phyloP scores from a whole-genome alignment of 2,797 vertebrate genomes.

The Atherinosoma microstoma region DNA sequence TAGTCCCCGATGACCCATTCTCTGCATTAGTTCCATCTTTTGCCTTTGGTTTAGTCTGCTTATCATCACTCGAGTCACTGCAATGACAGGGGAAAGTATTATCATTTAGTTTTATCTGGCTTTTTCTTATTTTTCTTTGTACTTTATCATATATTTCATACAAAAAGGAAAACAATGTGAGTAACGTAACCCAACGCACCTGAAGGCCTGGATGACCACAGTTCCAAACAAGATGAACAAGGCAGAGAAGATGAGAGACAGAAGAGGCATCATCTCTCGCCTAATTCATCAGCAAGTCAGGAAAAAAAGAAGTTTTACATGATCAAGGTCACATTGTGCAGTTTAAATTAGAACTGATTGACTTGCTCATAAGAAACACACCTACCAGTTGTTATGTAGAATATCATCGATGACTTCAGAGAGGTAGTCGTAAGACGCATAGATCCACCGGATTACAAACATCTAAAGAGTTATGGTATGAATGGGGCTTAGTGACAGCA shows the following conservation, averaged over 20 bases:
- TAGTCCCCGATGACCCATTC: conserved; percentile 78
- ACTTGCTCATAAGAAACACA: not conserved
- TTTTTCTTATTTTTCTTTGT: not conserved
- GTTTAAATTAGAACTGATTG: not conserved
- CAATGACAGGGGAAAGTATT: conserved; percentile 31
- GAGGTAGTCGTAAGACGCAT: conserved; percentile 86
- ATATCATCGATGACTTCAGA: conserved; percentile 90
- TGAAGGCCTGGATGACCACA: conserved; percentile 95
- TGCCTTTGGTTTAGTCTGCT: conserved; percentile 83
- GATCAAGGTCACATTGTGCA: not conserved
- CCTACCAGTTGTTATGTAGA: conserved; percentile 95
- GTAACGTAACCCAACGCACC: conserved; percentile 75
- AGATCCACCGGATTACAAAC: conserved; percentile 93
- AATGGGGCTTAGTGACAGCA: conserved; percentile 1
- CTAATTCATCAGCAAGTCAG: conserved; percentile 71
- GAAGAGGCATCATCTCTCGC: conserved; percentile 98
- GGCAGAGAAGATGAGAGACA: conserved; percentile 95
- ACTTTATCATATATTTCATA: not conserved
- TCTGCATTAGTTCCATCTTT: conserved; percentile 84
- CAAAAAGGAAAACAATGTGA: too few relatives aligned
- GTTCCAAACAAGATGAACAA: conserved; percentile 98
- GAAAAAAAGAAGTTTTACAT: not conserved
- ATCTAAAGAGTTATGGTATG: conserved; percentile 77
- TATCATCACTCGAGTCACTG: conserved; percentile 93
- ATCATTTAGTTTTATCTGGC: not conserved